Base-by-base conservation (phyloP, 1,140 invertebrate species). In the Chironomus tepperi region DNA sequence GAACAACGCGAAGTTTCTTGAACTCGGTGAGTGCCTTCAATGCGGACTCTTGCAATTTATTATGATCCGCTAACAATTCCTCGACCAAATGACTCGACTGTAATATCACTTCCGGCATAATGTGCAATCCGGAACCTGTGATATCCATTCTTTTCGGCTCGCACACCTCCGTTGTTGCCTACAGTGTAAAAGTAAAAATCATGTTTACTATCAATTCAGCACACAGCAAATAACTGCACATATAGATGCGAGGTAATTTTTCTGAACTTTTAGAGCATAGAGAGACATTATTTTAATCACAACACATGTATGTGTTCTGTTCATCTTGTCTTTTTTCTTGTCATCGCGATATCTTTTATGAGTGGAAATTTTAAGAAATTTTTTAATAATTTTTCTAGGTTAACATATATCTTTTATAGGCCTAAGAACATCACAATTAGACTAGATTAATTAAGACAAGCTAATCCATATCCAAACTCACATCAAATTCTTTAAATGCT, bases 1-100 rank as follows among this genome's bases (percentile, higher is more conserved):
- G 86, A 47, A 91, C 80, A 24, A 86, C 82, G 73, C 85, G 83
- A 18, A 90, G 83, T 19, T 84, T 82, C 19, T 86, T 86, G 8
- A 87, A 86, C 18, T 79, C 77, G 6, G 78, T 72, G 0, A 81
- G 78, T 0, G 84, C 77, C 0, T 81, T 80, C 15, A 79, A 75
- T 0, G 79, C 79, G 5, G 83, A 75, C 3, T 81, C 80, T 3
- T 79, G 77, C 19, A 86, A 81, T 74, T 85, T 85, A 74, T 87
- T 87, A 73, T 85, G 83, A 75, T 84, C 85, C 18, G 88, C 79
- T 34, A 85, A 81, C 64, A 88, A 77, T 74, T 88, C 85, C 76
- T 87, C 86, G 42, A 86, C 83, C n/a, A 81, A 82, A 74, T 84
- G 82, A 43, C 57, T 73, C 43, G 75, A 75, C 19, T 77, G 77